phyloP scores from a whole-genome alignment of 1,140 invertebrate genomes.

The Potamilus streckersoni region DNA sequence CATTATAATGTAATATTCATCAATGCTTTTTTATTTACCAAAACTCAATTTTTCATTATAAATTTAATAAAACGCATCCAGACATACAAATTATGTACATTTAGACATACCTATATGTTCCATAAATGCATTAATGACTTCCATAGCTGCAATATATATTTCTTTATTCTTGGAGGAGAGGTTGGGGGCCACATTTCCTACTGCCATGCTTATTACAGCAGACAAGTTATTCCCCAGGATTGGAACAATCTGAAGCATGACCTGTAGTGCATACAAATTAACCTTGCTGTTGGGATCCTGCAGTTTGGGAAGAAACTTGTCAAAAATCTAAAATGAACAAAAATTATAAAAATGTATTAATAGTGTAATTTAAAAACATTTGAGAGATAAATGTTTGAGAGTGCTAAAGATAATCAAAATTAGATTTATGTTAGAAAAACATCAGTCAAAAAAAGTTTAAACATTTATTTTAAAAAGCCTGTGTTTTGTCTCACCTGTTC shows the following conservation, averaged over 20 bases:
- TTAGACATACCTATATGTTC: slow-evolving; percentile 60
- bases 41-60: too few relatives aligned
- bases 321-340: slow-evolving; percentile 63
- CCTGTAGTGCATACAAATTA: slow-evolving; percentile 63
- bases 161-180: slow-evolving; percentile 67
- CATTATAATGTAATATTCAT: too few relatives aligned
- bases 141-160: slow-evolving; percentile 58
- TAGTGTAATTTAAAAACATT: too few relatives aligned
- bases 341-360: not conserved
- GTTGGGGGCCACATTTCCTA: slow-evolving; percentile 60
- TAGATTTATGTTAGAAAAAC: not conserved
- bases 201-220: slow-evolving; percentile 56
- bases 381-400: too few relatives aligned
- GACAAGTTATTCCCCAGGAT: slow-evolving; percentile 52
- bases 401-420: not conserved
- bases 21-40: too few relatives aligned
- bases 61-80: too few relatives aligned
- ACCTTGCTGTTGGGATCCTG: slow-evolving; percentile 68
- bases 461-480: too few relatives aligned
- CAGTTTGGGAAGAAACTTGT: slow-evolving; percentile 64
- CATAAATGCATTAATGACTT: slow-evolving; percentile 60
- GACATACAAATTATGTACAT: too few relatives aligned
- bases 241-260: slow-evolving; percentile 61
- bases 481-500: too few relatives aligned
- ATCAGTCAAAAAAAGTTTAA: too few relatives aligned